Conservation (phyloP, 2,888 invertebrate species). For the Ophion ellenae region DNA sequence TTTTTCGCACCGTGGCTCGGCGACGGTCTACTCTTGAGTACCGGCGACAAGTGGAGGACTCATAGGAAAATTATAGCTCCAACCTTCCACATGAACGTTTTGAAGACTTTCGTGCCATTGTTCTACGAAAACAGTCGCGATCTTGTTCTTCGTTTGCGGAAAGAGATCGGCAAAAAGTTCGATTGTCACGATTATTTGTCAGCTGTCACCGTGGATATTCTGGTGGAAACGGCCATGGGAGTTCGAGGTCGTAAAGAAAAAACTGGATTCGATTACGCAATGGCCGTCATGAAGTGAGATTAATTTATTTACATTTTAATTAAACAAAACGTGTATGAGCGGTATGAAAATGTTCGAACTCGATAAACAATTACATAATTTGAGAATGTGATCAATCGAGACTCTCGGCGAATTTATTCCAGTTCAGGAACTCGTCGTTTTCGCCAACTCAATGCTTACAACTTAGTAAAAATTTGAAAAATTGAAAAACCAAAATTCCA, state of each 20-base stretch:
- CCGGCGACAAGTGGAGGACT: slow-evolving; percentile 84
- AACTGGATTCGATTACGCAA: slow-evolving; percentile 85
- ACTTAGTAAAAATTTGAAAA: no score
- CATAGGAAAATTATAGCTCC: slow-evolving; percentile 85
- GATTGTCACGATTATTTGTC: slow-evolving; percentile 85
- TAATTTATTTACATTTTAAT: background rate
- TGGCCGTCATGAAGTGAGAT: slow-evolving; percentile 86
- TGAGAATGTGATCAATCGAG: background rate
- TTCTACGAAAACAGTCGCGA: slow-evolving; percentile 84
- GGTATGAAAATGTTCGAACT: no score
- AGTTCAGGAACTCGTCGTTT: background rate
- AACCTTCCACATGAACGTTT: slow-evolving; percentile 84
- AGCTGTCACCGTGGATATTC: slow-evolving; percentile 84
- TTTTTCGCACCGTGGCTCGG: slow-evolving; percentile 83
- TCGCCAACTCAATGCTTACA: no score
- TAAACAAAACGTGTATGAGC: background rate
- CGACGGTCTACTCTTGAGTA: slow-evolving; percentile 81
- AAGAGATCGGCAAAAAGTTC: slow-evolving; percentile 83
- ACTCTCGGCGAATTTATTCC: background rate
- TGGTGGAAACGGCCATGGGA: slow-evolving; percentile 86
- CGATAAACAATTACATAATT: no score
- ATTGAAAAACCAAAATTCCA: background rate
- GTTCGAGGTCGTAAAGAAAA: slow-evolving; percentile 84
- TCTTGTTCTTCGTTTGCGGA: slow-evolving; percentile 81
- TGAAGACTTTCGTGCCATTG: slow-evolving; percentile 85